Base-by-base conservation (phyloP, 2,113 vertebrate species). In the Camarhynchus parvulus region DNA sequence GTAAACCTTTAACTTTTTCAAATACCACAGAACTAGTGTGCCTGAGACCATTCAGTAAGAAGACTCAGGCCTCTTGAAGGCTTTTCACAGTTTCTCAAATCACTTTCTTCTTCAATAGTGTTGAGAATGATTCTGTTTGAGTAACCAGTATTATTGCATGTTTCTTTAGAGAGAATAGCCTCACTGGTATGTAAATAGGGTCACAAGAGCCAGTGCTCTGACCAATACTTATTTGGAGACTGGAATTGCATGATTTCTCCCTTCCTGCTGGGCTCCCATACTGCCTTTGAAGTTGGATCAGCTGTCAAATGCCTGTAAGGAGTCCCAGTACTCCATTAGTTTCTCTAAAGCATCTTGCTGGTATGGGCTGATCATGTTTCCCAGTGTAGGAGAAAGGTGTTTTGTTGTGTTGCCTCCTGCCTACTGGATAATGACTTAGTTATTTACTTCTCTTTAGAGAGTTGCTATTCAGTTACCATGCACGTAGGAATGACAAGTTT, bases 201-300 rank as follows among this genome's bases (percentile, higher is more conserved):
- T 66, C 42, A 83, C 63, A 77, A 80, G 67, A 35, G 28, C 4
- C 8, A 74, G 55, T 70, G 17, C 30, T 80, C 50, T 66, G 59
- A 53, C 46, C 19, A 46, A 0, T 12, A 8, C 37, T 61, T 46
- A 19, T 0, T 52, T 78, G 69, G 37, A 77, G 50, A 20, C 37
- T 58, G 63, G 75, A 70, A 58, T 24, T 53, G 15, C 2, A 1
- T 56, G 15, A 64, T 80, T 94, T 76, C 30, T 76, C 14, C 53
- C 21, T 75, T 3, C 15, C 7, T 3, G 1, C 3, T 10, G 24
- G 42, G 41, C 24, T 85, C 1, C 0, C 0, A 11, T 59, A n/a
- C 17, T 85, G 70, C 25, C n/a, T 23, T 56, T 8, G 1, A 70
- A 47, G 58, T 28, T 75, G 44, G 13, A 55, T 83, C 30, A 44